Conservation (phyloP, 2,888 invertebrate genomes). For the Silvanus unidentatus region DNA sequence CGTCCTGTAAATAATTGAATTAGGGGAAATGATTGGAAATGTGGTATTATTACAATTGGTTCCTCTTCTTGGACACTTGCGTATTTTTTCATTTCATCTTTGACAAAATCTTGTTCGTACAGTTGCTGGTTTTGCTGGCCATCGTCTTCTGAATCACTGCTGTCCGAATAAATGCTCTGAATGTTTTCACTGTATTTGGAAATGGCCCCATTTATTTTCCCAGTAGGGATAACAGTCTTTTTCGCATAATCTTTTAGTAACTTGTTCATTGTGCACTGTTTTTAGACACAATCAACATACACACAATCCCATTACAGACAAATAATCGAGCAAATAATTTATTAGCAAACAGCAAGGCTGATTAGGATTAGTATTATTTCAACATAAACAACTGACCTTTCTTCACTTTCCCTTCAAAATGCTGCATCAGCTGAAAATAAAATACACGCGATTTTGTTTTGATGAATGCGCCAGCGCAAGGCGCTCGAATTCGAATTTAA, state of each 20-base stretch:
- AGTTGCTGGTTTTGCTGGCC: background rate
- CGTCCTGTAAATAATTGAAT: constrained; percentile 11
- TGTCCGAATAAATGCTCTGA: constrained; percentile 18
- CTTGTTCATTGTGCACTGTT: constrained; percentile 24
- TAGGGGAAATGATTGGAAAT: background rate
- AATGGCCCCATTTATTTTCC: constrained; percentile 21
- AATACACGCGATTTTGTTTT: too few species aligned
- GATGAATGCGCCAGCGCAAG: too few species aligned
- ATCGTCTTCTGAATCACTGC: constrained; percentile 47
- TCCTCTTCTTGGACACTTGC: constrained; percentile 5
- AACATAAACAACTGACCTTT: too few species aligned
- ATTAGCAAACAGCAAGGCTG: too few species aligned
- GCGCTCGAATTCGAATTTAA: too few species aligned
- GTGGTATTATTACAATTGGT: constrained; percentile 1
- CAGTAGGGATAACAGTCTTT: constrained; percentile 22
- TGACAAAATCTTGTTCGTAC: constrained; percentile 34
- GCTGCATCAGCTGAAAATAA: too few species aligned
- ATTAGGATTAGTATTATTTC: too few species aligned
- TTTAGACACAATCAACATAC: too few species aligned
- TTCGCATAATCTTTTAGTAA: constrained; percentile 19
- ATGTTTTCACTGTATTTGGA: constrained; percentile 2
- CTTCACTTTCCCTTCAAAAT: too few species aligned
- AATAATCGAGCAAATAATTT: too few species aligned
- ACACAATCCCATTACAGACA: too few species aligned
- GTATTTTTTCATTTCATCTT: constrained; percentile 32